phyloP scores from a whole-genome alignment of 1,140 invertebrate species.

The Trichonephila clavipes region DNA sequence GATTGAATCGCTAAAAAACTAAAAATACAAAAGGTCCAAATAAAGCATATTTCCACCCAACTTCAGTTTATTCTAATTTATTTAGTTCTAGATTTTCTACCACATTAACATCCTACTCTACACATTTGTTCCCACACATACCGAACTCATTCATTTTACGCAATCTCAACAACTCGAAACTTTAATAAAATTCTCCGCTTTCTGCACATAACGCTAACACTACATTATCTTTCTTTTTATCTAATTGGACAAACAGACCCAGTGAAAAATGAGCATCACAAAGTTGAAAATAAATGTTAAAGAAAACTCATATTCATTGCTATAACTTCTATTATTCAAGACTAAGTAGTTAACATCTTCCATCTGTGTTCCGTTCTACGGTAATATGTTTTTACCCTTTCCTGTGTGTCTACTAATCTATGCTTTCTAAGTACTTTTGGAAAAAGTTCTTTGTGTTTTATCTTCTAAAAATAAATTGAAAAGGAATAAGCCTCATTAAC shows the following conservation, averaged over 20 bases:
- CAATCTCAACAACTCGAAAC: not conserved
- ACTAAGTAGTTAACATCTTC: not conserved
- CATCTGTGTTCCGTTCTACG: not conserved
- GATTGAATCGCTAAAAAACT: too few relatives aligned
- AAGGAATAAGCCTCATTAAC: conserved; percentile 2
- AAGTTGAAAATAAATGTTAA: not conserved
- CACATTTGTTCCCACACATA: not conserved
- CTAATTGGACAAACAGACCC: not conserved
- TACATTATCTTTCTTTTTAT: not conserved
- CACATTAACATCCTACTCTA: not conserved
- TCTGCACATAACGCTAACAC: not conserved
- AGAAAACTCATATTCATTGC: not conserved
- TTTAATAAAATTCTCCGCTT: not conserved
- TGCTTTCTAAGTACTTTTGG: not conserved
- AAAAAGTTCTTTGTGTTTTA: not conserved
- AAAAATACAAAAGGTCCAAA: too few relatives aligned
- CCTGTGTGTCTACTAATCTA: not conserved
- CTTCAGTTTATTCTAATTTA: too few relatives aligned
- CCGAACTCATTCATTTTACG: not conserved
- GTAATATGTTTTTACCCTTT: not conserved
- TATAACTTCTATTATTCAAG: not conserved
- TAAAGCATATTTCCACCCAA: too few relatives aligned
- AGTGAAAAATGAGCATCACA: not conserved
- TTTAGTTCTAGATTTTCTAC: not conserved
- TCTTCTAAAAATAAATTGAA: not conserved